Evolutionary conservation across 2,888 invertebrate species (phyloP).

Genomic region (Polia nebulosa): DNA sequence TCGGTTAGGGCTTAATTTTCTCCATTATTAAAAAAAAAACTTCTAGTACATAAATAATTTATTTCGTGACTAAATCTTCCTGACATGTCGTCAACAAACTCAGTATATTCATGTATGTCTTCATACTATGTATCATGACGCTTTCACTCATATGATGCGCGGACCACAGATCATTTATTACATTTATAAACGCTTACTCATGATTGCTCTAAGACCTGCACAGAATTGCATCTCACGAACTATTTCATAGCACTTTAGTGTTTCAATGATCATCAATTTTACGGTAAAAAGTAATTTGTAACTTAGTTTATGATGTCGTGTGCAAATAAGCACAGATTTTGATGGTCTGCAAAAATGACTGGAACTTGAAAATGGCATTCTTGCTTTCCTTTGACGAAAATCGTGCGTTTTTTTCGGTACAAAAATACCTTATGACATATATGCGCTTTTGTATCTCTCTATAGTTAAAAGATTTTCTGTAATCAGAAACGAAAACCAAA

Average conservation of each 20-base stretch:
- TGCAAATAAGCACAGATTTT: not conserved
- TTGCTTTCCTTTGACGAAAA: no score
- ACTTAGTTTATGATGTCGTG: not conserved
- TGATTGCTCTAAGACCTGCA: conserved; percentile 33
- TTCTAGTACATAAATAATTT: not conserved
- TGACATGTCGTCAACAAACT: not conserved
- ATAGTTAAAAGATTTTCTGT: no score
- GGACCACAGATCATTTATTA: conserved; percentile 34
- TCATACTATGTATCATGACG: not conserved
- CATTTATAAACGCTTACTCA: conserved; percentile 34
- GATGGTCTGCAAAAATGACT: not conserved
- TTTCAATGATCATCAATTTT: conserved; percentile 24
- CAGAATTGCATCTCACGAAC: conserved; percentile 22
- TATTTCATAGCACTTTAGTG: conserved; percentile 15
- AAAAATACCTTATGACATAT: no score
- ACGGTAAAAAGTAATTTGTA: not conserved
- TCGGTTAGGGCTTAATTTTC: no score
- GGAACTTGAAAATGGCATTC: not conserved
- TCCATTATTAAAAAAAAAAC: not conserved
- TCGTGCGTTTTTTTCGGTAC: no score
- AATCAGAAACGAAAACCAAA: no score
- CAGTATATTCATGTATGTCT: not conserved
- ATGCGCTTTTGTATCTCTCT: no score
- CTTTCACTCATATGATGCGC: conserved; percentile 37
- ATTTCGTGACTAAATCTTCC: not conserved